Evolutionary conservation across 1,140 invertebrate genomes (phyloP), one percentile per base, ranked within the genome.

Genomic region (Hestina assimilis): DNA sequence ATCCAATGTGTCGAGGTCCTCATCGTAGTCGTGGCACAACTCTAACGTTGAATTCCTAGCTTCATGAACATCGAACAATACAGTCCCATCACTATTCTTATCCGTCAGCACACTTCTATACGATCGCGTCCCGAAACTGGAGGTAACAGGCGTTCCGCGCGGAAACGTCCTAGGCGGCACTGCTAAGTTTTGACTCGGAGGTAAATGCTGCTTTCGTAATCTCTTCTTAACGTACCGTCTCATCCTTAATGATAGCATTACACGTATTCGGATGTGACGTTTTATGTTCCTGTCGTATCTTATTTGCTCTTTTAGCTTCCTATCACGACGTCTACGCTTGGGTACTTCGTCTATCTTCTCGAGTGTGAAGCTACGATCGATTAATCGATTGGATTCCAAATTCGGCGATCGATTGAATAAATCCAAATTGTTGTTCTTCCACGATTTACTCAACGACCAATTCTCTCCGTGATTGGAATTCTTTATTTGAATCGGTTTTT

Each of bases 231-330:
- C 82, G 31, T 89, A 89, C 45, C 83, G 66, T 9, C 79, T 68
- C 78, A 89, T 86, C 41, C 89, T 75, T 42, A 89, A 58, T 3
- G 87, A 89, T 38, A 89, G 60, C 89, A 89, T 89, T 23, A 89
- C 87, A 6, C 89, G 54, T 38, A 89, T 89, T 24, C 85, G 54
- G 33, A 89, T 83, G 57, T 89, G 89, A 21, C 86, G 64, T 47
- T 89, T 89, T 12, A 89, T 89, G 51, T 89, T 84, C 46, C 83
- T 77, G 51, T 89, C 89, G 55, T 87, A 89, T 11, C 56, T 68
- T 24, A 89, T 29, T 38, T 89, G 83, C 40, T 89, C 89, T 51
- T 85, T 89, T 1, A 71, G 26, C 23, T 75, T 74, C 51, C 75
- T 86, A 8, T 76, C 75, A 33, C 74, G 56, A 58, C 73, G 82